These are phyloP conservation scores for Coracopsis vasa DNA, from an alignment of 2,113 vertebrate species.

Conservation along the genomic window DNA sequence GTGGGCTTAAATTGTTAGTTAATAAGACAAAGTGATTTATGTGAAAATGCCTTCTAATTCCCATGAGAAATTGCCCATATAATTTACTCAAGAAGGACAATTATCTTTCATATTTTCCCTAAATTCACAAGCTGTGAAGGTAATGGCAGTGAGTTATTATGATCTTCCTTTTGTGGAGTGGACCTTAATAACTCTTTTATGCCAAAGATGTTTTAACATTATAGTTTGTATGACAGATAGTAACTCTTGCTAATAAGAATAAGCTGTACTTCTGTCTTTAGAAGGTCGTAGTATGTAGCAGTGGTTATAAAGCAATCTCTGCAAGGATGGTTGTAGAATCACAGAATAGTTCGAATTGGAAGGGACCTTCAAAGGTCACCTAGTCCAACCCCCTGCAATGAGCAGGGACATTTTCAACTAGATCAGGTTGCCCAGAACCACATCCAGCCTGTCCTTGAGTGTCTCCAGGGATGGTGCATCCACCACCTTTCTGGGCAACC, in stretches of 20 bases:
- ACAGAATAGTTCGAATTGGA: neutral
- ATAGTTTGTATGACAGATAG: neutral
- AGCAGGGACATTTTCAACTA: neutral
- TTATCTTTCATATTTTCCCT: neutral
- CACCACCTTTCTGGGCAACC: neutral
- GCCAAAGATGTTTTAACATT: neutral
- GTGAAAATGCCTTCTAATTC: constrained; percentile 23
- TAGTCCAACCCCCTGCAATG: neutral
- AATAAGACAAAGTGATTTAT: constrained; percentile 3
- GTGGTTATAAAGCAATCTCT: neutral
- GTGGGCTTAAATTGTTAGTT: constrained; percentile 35
- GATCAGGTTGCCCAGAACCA: neutral
- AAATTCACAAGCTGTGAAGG: constrained; percentile 19
- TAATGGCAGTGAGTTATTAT: constrained; percentile 29
- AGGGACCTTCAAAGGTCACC: neutral
- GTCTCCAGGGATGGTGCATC: neutral
- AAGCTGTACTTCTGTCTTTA: neutral
- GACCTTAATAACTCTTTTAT: neutral
- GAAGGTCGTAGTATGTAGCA: neutral
- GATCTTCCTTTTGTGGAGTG: neutral
- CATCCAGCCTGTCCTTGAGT: neutral
- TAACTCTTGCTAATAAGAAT: neutral
- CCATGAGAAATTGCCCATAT: neutral
- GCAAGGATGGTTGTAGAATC: neutral
- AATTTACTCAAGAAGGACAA: constrained; percentile 6